phyloP scores from a whole-genome alignment of 2,797 vertebrate genomes.

The Geotrypetes seraphini region DNA sequence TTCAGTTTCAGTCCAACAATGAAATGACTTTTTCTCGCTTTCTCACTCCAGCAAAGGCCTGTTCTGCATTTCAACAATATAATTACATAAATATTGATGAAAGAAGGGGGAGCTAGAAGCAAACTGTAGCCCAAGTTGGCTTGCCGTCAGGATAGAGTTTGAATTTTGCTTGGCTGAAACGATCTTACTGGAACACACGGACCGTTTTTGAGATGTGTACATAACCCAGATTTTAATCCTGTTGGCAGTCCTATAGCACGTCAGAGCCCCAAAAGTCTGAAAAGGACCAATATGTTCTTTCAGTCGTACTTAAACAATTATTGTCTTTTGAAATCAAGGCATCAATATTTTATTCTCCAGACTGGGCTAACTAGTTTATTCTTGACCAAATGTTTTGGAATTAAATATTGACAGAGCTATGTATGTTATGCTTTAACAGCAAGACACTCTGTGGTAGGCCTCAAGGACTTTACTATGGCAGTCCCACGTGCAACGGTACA shows the following conservation, averaged over 20 bases:
- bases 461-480: too few species aligned
- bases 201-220: slow-evolving; percentile 3
- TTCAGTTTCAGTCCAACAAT: rapidly evolving
- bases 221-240: neutral
- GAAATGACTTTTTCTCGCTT: neutral
- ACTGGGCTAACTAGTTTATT: slow-evolving; percentile 18
- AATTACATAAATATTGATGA: neutral
- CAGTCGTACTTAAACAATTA: neutral
- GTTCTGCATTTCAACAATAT: neutral
- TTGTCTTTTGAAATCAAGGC: slow-evolving; percentile 12
- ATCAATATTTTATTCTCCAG: slow-evolving; percentile 21
- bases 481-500: too few species aligned
- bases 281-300: slow-evolving; percentile 13
- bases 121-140: neutral
- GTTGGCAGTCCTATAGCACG: slow-evolving; percentile 6
- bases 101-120: neutral
- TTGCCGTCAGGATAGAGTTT: neutral
- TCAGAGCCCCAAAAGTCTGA: slow-evolving; percentile 5
- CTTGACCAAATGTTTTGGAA: slow-evolving; percentile 23
- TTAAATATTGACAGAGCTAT: slow-evolving; percentile 16
- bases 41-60: neutral
- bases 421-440: neutral
- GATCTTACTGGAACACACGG: slow-evolving; percentile 10
- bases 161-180: neutral
- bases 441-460: slow-evolving; percentile 7